Base-by-base conservation (phyloP, 2,888 invertebrate genomes). In the Aphrophora alni region DNA sequence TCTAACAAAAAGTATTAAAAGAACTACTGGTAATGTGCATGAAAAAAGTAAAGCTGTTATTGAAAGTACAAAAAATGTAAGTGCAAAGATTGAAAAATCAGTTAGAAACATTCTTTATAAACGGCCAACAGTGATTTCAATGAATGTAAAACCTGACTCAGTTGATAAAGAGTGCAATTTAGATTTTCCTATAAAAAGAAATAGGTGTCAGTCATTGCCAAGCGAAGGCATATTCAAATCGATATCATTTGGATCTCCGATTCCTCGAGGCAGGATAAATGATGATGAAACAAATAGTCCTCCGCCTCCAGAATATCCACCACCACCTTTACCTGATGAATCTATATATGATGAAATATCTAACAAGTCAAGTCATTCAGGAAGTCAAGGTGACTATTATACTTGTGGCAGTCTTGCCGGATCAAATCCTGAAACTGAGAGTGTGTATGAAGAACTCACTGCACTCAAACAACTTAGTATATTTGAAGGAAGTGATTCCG, bases 211-310 rank as follows among this genome's bases (percentile, higher is more conserved):
- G 0, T 92, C 92, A 0, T 89, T 92, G 90, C 92, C 92, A 12
- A 88, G 87, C 25, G 89, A 89, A 59, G 90, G 91, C 86, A 88
- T 93, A 14, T 94, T 94, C 89, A 92, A 91, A 85, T 91, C 91
- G 71, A 92, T 93, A 82, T 91, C 91, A 82, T 93, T 93, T 85
- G 91, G 92, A 84, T 93, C 93, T 21, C 93, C 93, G 1, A 87
- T 92, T 75, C 85, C 89, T 21, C 74, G 74, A 26, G 78, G 80
- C 1, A 78, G 83, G 59, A 89, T 89, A 85, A 90, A 90, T 83
- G 83, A 84, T 38, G 88, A 89, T 84, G 89, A 89, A 21, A 88
- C 85, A 80, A 88, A 88, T 87, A 91, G 88, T 84, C 88, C 89
- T 78, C 91, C 91, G 59, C 91, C 92, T 21, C 91, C 91, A n/a